Percentiles rank a stretch among this genome's conserved stretches.
These are phyloP conservation scores for Ophiothrix spiculata DNA, from an alignment of 35 echinoderm and acorn worm species.

Conservation along the genomic window DNA sequence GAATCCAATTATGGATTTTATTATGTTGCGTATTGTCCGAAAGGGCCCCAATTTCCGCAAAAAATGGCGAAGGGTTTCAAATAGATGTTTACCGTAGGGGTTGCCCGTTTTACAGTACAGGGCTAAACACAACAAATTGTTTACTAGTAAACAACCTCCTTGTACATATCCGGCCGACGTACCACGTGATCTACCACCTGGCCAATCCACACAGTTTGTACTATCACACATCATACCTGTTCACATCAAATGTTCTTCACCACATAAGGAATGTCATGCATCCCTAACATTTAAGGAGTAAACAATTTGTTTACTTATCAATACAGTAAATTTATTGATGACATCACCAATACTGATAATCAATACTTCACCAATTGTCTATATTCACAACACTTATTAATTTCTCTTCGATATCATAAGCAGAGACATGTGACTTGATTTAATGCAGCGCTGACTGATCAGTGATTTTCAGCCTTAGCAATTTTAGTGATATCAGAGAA, in stretches of 20 bases:
- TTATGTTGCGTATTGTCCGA: slow-evolving; percentile 58
- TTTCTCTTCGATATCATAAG: background rate
- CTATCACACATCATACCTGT: slow-evolving; percentile 41
- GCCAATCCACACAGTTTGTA: slow-evolving; percentile 57
- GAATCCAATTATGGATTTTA: slow-evolving; percentile 11
- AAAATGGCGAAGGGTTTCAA: slow-evolving; percentile 97
- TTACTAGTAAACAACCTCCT: slow-evolving; percentile 99
- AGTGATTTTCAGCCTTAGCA: too few relatives aligned
- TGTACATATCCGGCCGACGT: slow-evolving; percentile 78
- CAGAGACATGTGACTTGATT: background rate
- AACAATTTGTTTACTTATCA: background rate
- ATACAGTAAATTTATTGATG: background rate
- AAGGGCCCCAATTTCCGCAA: slow-evolving; percentile 87
- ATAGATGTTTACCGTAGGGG: slow-evolving; percentile 99
- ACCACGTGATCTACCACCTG: slow-evolving; percentile 96
- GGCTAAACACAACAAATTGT: slow-evolving; percentile 99
- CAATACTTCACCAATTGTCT: background rate
- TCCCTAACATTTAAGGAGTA: background rate
- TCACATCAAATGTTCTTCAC: slow-evolving; percentile 21
- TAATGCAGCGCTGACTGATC: too few relatives aligned
- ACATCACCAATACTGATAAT: background rate
- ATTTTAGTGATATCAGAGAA: too few relatives aligned
- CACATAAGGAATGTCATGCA: background rate
- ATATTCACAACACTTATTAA: background rate
- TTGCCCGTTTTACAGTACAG: slow-evolving; percentile 86